Evolutionary conservation across 1,140 invertebrate genomes (phyloP).

Genomic region (Anastatus disparis): DNA sequence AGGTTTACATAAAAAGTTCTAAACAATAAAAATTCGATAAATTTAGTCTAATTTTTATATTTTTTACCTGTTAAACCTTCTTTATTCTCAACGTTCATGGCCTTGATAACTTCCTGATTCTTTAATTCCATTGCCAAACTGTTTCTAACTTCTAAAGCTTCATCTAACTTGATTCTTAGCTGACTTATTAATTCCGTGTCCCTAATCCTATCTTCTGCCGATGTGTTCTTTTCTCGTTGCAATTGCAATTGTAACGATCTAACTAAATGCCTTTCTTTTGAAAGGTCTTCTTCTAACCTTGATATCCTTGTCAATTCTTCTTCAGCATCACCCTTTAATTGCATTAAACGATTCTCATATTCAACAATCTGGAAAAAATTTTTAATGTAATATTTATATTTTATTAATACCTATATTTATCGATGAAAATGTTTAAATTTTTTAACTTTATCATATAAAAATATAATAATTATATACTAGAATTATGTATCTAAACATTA

Average conservation of each 20-base stretch:
- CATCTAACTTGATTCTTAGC: slow-evolving; percentile 33
- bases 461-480: too few relatives aligned
- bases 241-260: slow-evolving; percentile 53
- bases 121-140: slow-evolving; percentile 26
- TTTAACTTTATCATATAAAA: too few relatives aligned
- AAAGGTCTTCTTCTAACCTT: slow-evolving; percentile 54
- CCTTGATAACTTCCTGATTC: slow-evolving; percentile 15
- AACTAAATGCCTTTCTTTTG: slow-evolving; percentile 52
- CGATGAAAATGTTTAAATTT: too few relatives aligned
- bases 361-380: slow-evolving; percentile 42
- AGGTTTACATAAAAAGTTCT: too few relatives aligned
- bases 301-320: slow-evolving; percentile 52
- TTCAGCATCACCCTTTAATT: slow-evolving; percentile 55
- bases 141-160: slow-evolving; percentile 32
- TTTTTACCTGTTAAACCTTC: slow-evolving; percentile 9
- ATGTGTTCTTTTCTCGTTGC: slow-evolving; percentile 50
- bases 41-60: too few relatives aligned
- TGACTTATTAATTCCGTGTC: slow-evolving; percentile 58
- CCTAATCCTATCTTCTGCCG: slow-evolving; percentile 50
- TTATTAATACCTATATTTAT: too few relatives aligned
- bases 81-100: slow-evolving; percentile 2
- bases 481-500: too few relatives aligned
- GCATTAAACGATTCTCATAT: slow-evolving; percentile 60
- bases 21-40: too few relatives aligned
- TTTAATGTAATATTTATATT: not conserved